Percentiles rank a stretch among this genome's conserved stretches.
These are phyloP conservation scores for Megastigmus dorsalis DNA, from an alignment of 2,888 invertebrate genomes.

Conservation along the genomic window DNA sequence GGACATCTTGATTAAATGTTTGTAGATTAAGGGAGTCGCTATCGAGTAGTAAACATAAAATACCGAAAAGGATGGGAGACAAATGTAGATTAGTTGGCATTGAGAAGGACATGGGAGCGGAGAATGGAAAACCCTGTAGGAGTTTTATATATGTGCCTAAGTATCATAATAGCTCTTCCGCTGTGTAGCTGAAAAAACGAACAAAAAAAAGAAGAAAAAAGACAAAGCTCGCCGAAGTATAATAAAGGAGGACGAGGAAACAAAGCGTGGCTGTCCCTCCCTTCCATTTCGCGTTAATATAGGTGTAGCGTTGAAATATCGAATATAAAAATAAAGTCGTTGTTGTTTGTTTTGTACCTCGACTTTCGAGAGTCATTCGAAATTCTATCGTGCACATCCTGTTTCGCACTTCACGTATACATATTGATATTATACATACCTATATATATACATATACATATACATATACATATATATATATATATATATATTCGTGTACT, in stretches of 20 bases:
- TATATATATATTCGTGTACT: slow-evolving; percentile 60
- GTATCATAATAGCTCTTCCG: slow-evolving; percentile 47
- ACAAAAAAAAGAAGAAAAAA: slow-evolving; percentile 25
- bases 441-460: slow-evolving; percentile 23
- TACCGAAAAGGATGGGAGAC: slow-evolving; percentile 30
- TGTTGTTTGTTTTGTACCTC: slow-evolving; percentile 65
- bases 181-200: slow-evolving; percentile 24
- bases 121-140: slow-evolving; percentile 29
- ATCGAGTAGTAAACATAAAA: slow-evolving; percentile 5
- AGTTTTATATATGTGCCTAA: slow-evolving; percentile 53
- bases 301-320: slow-evolving; percentile 41
- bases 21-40: slow-evolving; percentile 8
- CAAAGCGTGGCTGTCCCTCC: slow-evolving; percentile 48
- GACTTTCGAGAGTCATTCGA: slow-evolving; percentile 66
- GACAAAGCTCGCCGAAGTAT: slow-evolving; percentile 36
- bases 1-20: slow-evolving; percentile 13
- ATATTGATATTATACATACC: slow-evolving; percentile 41
- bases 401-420: slow-evolving; percentile 50
- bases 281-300: slow-evolving; percentile 38
- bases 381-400: slow-evolving; percentile 65
- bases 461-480: slow-evolving; percentile 17
- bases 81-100: background rate
- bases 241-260: slow-evolving; percentile 2
- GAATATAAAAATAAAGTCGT: slow-evolving; percentile 63
- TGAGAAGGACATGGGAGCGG: background rate